Conservation (phyloP, 35 echinoderm and acorn worm species). For the Eucidaris tribuloides region DNA sequence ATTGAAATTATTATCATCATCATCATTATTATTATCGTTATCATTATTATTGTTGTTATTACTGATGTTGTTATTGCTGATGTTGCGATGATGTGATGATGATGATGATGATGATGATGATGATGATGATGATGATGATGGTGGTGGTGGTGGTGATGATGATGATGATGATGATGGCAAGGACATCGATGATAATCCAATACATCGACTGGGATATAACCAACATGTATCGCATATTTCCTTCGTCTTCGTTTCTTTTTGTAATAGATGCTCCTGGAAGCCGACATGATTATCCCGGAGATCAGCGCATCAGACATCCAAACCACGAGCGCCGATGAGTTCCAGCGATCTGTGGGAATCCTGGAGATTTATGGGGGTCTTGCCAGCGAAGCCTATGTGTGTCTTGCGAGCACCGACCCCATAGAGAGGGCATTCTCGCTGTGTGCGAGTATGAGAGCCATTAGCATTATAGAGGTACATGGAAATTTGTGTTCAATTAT, state of each 20-base stretch:
- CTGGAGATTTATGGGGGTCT: conserved; percentile 78
- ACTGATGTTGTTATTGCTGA: neutral
- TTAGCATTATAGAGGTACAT: neutral
- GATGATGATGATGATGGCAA: neutral
- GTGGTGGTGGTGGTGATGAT: neutral
- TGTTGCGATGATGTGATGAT: neutral
- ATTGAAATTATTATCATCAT: too few species aligned
- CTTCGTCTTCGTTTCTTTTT: too few species aligned
- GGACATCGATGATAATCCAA: neutral
- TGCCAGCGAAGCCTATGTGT: conserved; percentile 85
- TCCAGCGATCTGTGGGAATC: conserved; percentile 83
- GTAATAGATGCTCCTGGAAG: conserved; percentile 71
- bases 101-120: neutral
- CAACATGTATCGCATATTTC: too few species aligned
- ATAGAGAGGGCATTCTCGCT: conserved; percentile 58
- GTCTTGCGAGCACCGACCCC: conserved; percentile 68
- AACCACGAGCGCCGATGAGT: conserved; percentile 45
- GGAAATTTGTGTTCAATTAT: too few species aligned
- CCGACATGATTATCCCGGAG: conserved; percentile 58
- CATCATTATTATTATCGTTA: too few species aligned
- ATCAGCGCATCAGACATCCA: conserved; percentile 32
- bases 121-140: neutral
- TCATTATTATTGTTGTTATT: too few species aligned
- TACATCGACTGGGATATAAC: too few species aligned
- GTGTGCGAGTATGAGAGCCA: conserved; percentile 12